Base-by-base conservation (phyloP, 2,113 vertebrate genomes). In the Chaetura pelagica region DNA sequence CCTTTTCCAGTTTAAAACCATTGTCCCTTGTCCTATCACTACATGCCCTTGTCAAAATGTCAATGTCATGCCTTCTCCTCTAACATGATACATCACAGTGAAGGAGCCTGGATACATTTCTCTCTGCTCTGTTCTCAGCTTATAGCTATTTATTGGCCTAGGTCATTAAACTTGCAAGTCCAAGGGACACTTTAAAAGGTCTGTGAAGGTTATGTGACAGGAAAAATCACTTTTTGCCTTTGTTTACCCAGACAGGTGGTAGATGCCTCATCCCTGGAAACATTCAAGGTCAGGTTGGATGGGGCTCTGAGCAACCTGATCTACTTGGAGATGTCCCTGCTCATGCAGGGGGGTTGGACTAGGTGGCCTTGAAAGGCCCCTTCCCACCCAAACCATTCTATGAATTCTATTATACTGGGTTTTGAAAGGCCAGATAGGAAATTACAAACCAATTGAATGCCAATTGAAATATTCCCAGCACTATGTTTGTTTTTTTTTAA, bases 11-110 rank as follows among this genome's bases (percentile, higher is more conserved):
- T 21, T 48, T 3, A 48, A 48, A 48, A 48, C 46, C 46, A 21
- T 48, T 48, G 8, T 21, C 46, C 46, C 46, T 48, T 48, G 46
- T 48, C 46, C 46, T 48, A 21, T 48, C 46, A 21, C 46, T 48
- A 48, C 46, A 20, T 48, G 46, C 46, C 46, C 21, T 19, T 19
- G 21, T 20, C 19, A 48, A 48, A 21, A 23, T 46, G 35, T 51
- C 2, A 0, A 1, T 55, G 27, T 17, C 34, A 30, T 24, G 23
- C 29, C 5, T 0, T 2, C 40, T 62, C 52, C 46, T 79, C 42
- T 29, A 54, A 32, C 1, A 1, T 32, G 32, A 52, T 42, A 35
- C 21, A 55, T 8, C 9, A 12, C 0, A 3, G 21, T 35, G 61
- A 62, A 73, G 35, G 22, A 58, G 19, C 38, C 42, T 48, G 0